Percentiles rank a stretch among this genome's conserved stretches.
phyloP scores from a whole-genome alignment of 2,888 invertebrate species.

The Coronaproctus castanopsis region DNA sequence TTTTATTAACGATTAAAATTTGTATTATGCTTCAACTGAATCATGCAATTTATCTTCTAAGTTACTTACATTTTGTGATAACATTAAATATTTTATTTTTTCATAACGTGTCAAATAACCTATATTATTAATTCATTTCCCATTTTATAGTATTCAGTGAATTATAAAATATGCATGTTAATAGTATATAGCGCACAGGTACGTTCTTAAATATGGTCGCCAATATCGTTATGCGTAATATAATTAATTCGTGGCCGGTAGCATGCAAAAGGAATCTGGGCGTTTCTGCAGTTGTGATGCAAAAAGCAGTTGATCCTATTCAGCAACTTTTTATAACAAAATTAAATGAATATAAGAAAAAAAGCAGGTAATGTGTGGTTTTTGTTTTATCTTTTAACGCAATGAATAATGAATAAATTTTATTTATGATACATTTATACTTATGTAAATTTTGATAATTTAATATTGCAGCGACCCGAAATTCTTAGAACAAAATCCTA shows the following conservation, averaged over 20 bases:
- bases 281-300: constrained; percentile 41
- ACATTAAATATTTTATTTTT: too few relatives aligned
- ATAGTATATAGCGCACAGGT: too few relatives aligned
- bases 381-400: neutral
- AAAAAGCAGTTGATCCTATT: constrained; percentile 66
- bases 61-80: too few relatives aligned
- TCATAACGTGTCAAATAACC: too few relatives aligned
- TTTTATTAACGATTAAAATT: too few relatives aligned
- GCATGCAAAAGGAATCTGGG: constrained; percentile 40
- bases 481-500: neutral
- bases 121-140: too few relatives aligned
- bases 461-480: neutral
- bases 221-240: neutral
- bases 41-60: too few relatives aligned
- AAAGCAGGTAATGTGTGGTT: constrained; percentile 4
- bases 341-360: constrained; percentile 60
- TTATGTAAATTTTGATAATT: neutral
- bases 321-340: constrained; percentile 86
- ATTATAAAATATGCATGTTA: too few relatives aligned
- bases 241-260: neutral
- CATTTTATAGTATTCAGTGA: too few relatives aligned
- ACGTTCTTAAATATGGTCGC: neutral
- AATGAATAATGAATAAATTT: neutral
- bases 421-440: neutral
- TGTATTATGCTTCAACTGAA: too few relatives aligned